These are phyloP conservation scores for Antheraea pernyi DNA, from an alignment of 1,140 invertebrate species.

Conservation along the genomic window DNA sequence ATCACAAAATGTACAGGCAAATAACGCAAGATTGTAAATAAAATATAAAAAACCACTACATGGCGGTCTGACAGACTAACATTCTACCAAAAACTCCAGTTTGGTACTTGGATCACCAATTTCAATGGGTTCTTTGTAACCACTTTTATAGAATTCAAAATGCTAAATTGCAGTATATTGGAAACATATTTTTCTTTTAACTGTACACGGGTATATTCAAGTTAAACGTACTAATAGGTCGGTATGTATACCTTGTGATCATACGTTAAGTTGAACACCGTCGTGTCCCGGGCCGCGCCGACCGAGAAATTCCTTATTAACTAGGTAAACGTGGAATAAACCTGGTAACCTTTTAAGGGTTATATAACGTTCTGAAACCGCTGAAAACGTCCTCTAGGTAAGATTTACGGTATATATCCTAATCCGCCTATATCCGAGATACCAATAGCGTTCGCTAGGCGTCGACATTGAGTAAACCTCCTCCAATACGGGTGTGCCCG, in stretches of 20 bases:
- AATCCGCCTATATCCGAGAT: slow-evolving; percentile 69
- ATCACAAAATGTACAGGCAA: too few species aligned
- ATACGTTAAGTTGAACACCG: neutral
- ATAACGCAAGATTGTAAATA: too few species aligned
- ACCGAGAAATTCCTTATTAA: neutral
- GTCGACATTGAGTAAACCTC: slow-evolving; percentile 57
- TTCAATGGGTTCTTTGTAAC: too few species aligned
- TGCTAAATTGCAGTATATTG: too few species aligned
- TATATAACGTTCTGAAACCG: slow-evolving; percentile 2
- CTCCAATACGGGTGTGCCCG: slow-evolving; percentile 58
- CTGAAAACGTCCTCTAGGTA: slow-evolving; percentile 19
- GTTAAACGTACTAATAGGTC: neutral
- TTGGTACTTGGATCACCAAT: too few species aligned
- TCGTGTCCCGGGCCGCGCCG: neutral
- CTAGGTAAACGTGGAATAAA: neutral
- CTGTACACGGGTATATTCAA: neutral
- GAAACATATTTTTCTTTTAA: neutral
- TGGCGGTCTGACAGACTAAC: too few species aligned
- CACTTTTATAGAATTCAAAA: too few species aligned
- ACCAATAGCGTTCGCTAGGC: slow-evolving; percentile 65
- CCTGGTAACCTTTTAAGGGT: neutral
- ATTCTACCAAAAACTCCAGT: too few species aligned
- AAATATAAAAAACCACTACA: too few species aligned
- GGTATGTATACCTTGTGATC: neutral
- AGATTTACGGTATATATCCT: slow-evolving; percentile 42